phyloP scores from a whole-genome alignment of 2,888 invertebrate genomes.

The Tinea trinotella region DNA sequence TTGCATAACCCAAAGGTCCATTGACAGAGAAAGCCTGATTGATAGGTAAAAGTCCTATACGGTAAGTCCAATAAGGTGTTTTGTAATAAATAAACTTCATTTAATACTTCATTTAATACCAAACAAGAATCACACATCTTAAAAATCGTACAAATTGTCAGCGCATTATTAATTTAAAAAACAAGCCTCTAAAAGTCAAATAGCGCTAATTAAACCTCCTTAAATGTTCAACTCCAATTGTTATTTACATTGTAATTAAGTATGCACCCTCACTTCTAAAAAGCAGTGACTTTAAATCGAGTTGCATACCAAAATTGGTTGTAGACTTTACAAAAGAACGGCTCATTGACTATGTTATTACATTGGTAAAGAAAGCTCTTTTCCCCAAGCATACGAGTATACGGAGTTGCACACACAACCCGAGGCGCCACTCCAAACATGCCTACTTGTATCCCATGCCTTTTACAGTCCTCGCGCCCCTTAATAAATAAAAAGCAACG shows the following conservation, averaged over 20 bases:
- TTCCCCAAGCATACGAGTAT: background rate
- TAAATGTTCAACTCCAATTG: background rate
- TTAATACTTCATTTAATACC: too few relatives aligned
- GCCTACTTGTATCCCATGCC: background rate
- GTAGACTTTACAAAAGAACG: conserved; percentile 41
- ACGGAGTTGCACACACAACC: background rate
- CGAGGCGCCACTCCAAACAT: conserved; percentile 6
- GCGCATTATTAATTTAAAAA: too few relatives aligned
- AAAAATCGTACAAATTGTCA: too few relatives aligned
- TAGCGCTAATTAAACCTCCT: background rate
- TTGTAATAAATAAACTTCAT: too few relatives aligned
- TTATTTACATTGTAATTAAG: conserved; percentile 1
- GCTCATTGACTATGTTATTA: conserved; percentile 40
- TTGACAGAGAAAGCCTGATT: too few relatives aligned
- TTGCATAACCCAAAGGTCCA: too few relatives aligned
- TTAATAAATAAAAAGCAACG: conserved; percentile 57
- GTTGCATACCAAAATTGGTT: conserved; percentile 34
- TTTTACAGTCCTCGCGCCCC: conserved; percentile 28
- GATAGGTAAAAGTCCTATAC: too few relatives aligned
- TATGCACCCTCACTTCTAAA: conserved; percentile 3
- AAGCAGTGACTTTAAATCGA: conserved; percentile 1
- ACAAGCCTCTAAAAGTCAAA: background rate
- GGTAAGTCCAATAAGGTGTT: too few relatives aligned
- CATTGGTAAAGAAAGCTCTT: conserved; percentile 15
- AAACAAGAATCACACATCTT: too few relatives aligned